Evolutionary conservation across 2,113 vertebrate genomes (phyloP).

Genomic region (Ictalurus punctatus): DNA sequence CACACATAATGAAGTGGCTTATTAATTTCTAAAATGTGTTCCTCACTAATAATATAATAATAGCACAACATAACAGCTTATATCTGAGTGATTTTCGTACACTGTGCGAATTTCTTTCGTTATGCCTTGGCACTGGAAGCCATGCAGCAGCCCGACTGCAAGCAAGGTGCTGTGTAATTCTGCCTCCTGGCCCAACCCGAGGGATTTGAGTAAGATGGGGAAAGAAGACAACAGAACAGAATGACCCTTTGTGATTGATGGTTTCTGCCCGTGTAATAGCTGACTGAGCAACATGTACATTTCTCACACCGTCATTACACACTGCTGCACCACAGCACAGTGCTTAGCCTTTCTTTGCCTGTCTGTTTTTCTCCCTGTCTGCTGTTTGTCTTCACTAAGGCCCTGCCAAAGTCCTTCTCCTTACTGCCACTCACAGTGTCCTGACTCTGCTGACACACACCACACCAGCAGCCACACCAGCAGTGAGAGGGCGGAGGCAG

Average conservation of each 20-base stretch:
- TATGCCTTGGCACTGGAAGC: background rate
- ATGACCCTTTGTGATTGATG: conserved; percentile 71
- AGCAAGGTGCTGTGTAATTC: conserved; percentile 68
- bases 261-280: conserved; percentile 68
- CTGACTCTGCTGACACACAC: conserved; percentile 70
- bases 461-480: conserved; percentile 42
- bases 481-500: background rate
- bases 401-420: conserved; percentile 53
- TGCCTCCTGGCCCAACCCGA: conserved; percentile 50
- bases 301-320: conserved; percentile 57
- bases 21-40: background rate
- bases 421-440: conserved; percentile 60
- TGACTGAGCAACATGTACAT: conserved; percentile 73
- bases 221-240: conserved; percentile 53
- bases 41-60: background rate
- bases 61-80: background rate
- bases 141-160: conserved; percentile 44
- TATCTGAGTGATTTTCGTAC: background rate
- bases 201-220: conserved; percentile 52
- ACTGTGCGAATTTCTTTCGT: background rate
- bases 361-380: conserved; percentile 44
- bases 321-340: background rate
- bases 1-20: background rate
- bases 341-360: background rate
- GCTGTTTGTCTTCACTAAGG: conserved; percentile 60